phyloP scores from a whole-genome alignment of 2,797 vertebrate genomes.

The Okamejei kenojei region DNA sequence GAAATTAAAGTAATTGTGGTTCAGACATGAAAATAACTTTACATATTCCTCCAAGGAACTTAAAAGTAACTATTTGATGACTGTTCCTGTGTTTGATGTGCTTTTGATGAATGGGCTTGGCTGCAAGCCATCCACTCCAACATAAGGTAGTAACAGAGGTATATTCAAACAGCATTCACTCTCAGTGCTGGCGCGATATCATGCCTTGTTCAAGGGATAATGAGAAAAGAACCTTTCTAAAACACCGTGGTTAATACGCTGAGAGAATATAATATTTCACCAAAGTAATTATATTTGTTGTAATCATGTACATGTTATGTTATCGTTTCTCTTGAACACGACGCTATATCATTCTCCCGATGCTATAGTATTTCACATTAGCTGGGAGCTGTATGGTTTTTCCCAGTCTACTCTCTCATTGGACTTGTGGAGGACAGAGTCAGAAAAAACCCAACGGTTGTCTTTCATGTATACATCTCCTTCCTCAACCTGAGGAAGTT shows the following conservation, averaged over 20 bases:
- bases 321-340: not conserved
- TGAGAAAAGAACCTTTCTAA: slow-evolving; percentile 20
- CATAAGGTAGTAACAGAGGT: not conserved
- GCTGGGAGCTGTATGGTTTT: slow-evolving; percentile 6
- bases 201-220: not conserved
- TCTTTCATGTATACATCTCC: no score
- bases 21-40: slow-evolving; percentile 9
- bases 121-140: not conserved
- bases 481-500: no score
- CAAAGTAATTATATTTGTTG: slow-evolving; percentile 11
- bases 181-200: not conserved
- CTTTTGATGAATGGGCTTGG: slow-evolving; percentile 1
- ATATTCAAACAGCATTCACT: slow-evolving; percentile 4
- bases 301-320: not conserved
- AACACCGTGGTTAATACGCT: not conserved
- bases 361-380: slow-evolving; percentile 23
- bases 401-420: not conserved
- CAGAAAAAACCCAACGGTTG: no score
- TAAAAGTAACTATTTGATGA: slow-evolving; percentile 13
- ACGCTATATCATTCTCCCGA: not conserved
- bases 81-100: not conserved
- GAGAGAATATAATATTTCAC: slow-evolving; percentile 24
- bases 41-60: slow-evolving; percentile 1
- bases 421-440: not conserved
- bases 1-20: not conserved